Evolutionary conservation across 2,113 vertebrate species (phyloP).

Genomic region (Hirundichthys speculiger): DNA sequence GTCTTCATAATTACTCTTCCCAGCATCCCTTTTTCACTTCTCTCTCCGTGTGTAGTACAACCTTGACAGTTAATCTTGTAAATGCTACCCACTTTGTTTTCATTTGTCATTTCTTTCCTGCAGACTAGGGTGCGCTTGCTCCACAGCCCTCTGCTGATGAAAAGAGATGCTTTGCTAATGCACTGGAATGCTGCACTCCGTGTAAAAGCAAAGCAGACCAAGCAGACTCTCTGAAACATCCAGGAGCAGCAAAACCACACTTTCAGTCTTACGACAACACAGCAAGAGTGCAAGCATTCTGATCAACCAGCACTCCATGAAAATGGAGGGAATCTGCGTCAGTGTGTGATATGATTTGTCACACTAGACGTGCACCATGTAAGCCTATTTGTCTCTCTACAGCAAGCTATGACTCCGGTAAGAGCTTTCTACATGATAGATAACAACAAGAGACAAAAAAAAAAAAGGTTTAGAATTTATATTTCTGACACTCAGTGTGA

Average conservation of each 20-base stretch:
- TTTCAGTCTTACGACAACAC: neutral
- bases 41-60: neutral
- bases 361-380: no score
- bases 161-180: constrained; percentile 42
- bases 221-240: constrained; percentile 7
- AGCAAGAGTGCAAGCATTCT: neutral
- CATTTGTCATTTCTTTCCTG: constrained; percentile 26
- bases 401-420: no score
- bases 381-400: no score
- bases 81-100: constrained; percentile 46
- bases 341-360: no score
- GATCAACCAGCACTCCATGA: no score
- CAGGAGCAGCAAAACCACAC: constrained; percentile 5
- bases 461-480: no score
- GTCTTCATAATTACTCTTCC: neutral
- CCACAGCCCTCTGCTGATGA: constrained; percentile 34
- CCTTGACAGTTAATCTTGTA: constrained; percentile 47
- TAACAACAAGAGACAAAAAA: no score
- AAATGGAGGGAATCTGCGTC: no score
- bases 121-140: neutral
- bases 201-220: constrained; percentile 26
- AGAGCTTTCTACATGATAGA: no score
- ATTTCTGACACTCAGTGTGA: neutral
- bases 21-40: neutral
- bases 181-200: constrained; percentile 38